Conservation (phyloP, 2,113 vertebrate genomes). For the Redunca redunca region DNA sequence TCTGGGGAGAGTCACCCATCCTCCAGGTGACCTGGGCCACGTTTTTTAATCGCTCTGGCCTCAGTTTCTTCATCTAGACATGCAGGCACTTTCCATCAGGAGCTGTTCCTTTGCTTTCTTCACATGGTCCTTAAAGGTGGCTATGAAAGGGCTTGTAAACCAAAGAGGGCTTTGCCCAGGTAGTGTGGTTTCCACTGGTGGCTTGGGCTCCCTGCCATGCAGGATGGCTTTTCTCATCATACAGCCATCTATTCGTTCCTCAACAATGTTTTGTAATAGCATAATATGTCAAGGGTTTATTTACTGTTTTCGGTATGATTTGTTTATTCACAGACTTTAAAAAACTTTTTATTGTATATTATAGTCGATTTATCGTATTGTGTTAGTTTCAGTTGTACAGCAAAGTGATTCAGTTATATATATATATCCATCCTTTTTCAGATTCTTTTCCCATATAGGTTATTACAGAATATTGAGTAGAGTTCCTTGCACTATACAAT, state of each 20-base stretch:
- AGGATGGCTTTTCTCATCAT: not conserved
- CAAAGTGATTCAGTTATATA: not conserved
- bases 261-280: not conserved
- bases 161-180: not conserved
- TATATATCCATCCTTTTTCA: not conserved
- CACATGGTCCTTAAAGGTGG: not conserved
- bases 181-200: fast-evolving
- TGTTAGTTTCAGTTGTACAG: not conserved
- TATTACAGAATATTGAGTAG: not conserved
- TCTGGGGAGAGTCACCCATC: not conserved
- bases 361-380: not conserved
- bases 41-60: not conserved
- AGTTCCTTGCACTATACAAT: not conserved
- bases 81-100: not conserved
- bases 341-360: not conserved
- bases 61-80: not conserved
- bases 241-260: not conserved
- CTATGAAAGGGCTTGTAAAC: not conserved
- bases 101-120: not conserved
- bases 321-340: slow-evolving; percentile 6
- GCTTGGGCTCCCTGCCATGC: not conserved
- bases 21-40: not conserved
- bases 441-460: not conserved
- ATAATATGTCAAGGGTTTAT: not conserved
- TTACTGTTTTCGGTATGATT: not conserved